Evolutionary conservation across 1,140 invertebrate genomes (phyloP).

Genomic region (Drosophila azteca): DNA sequence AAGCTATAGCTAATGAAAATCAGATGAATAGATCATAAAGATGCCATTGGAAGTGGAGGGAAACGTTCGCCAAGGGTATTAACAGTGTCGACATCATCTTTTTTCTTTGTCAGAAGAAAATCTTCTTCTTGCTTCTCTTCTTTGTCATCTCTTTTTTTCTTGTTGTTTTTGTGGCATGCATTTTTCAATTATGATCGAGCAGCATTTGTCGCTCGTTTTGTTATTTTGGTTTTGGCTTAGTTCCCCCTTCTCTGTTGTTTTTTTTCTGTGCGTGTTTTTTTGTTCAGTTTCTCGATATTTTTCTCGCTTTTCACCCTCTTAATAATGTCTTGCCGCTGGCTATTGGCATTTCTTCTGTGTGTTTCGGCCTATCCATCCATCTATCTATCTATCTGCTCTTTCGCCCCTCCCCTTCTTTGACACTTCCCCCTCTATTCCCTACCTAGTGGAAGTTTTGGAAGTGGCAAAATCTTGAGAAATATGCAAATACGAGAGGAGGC

Average conservation of each 20-base stretch:
- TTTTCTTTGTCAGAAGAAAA: no score
- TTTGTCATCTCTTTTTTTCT: conserved; percentile 15
- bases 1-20: no score
- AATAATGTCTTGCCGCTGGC: conserved; percentile 33
- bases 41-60: no score
- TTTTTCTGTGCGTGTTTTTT: conserved; percentile 23
- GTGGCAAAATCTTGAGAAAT: conserved; percentile 54
- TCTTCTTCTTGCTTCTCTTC: no score
- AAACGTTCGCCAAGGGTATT: no score
- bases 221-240: conserved; percentile 76
- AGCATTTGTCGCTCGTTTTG: conserved; percentile 77
- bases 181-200: conserved; percentile 81
- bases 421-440: not conserved
- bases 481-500: conserved; percentile 39
- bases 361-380: conserved; percentile 18
- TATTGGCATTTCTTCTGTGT: conserved; percentile 22
- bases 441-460: conserved; percentile 34
- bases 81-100: no score
- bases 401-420: not conserved
- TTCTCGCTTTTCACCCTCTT: conserved; percentile 51
- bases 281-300: conserved; percentile 17
- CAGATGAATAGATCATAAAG: no score
- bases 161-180: conserved; percentile 53
- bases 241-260: conserved; percentile 50
- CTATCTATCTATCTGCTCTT: conserved; percentile 4